Evolutionary conservation across 2,113 vertebrate genomes (phyloP).

Genomic region (Ochotona princeps): DNA sequence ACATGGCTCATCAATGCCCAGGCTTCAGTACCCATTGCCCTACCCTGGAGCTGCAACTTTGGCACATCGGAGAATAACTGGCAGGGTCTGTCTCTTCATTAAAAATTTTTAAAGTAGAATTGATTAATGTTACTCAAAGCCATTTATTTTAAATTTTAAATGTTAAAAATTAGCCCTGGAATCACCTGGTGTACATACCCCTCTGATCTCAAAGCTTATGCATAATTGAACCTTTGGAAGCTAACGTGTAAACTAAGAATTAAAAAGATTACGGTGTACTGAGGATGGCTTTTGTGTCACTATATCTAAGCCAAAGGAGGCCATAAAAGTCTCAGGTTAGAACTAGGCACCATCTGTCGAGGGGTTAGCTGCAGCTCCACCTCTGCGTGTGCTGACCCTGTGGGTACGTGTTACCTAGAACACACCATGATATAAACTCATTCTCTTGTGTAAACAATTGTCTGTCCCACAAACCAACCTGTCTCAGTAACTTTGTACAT

Average conservation of each 20-base stretch:
- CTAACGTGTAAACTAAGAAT: too few relatives aligned
- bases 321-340: background rate
- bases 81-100: background rate
- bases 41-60: background rate
- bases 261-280: background rate
- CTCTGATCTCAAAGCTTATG: background rate
- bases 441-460: background rate
- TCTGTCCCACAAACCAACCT: background rate
- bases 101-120: background rate
- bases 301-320: background rate
- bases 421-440: background rate
- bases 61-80: background rate
- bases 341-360: background rate
- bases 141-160: background rate
- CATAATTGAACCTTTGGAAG: background rate
- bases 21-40: background rate
- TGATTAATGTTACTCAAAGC: background rate
- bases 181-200: background rate
- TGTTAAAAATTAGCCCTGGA: background rate
- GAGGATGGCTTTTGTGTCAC: background rate
- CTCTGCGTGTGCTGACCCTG: rapidly evolving
- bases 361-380: background rate
- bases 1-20: background rate
- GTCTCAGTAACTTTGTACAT: background rate
- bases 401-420: background rate